phyloP scores from a whole-genome alignment of 2,113 vertebrate genomes.

The Anarrhichthys ocellatus region DNA sequence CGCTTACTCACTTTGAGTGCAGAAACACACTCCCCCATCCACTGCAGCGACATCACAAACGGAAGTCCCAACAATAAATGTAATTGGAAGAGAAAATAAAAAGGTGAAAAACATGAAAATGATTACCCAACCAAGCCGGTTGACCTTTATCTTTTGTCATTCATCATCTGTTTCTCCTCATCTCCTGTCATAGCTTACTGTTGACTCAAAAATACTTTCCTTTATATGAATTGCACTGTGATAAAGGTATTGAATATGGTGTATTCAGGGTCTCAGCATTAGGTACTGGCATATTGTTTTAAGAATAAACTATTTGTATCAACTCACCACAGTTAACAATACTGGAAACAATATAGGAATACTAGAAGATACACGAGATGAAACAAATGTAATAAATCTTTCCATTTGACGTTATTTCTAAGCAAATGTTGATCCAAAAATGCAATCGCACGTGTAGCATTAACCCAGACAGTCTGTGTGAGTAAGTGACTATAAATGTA shows the following conservation, averaged over 20 bases:
- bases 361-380: not conserved
- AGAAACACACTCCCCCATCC: not conserved
- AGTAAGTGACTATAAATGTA: constrained; percentile 10
- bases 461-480: not conserved
- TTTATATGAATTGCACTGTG: not conserved
- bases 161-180: not conserved
- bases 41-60: not conserved
- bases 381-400: not conserved
- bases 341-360: not conserved
- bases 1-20: not conserved
- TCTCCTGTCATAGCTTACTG: not conserved
- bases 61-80: too few relatives aligned
- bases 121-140: not conserved
- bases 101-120: not conserved
- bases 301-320: not conserved
- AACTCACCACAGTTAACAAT: not conserved
- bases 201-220: not conserved
- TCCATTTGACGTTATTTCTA: not conserved
- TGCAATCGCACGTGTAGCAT: not conserved
- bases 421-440: not conserved
- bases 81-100: not conserved
- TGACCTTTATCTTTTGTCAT: constrained; percentile 2
- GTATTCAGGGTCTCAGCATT: not conserved
- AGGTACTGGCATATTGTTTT: not conserved
- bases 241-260: not conserved